Conservation (phyloP, 2,888 invertebrate genomes). For the Glaucopsyche alexis region DNA sequence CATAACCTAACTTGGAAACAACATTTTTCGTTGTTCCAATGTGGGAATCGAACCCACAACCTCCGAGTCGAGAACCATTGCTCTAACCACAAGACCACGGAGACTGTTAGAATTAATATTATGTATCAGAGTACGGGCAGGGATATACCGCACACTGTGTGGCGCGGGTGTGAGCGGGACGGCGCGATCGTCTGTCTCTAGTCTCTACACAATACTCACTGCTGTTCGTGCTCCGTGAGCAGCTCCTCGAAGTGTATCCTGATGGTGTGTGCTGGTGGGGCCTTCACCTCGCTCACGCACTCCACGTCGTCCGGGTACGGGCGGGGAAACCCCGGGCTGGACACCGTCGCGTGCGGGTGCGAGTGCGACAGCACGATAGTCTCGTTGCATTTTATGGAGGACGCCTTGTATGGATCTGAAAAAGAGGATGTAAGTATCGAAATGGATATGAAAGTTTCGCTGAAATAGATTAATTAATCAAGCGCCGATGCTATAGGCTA, state of each 20-base stretch:
- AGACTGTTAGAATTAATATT: too few species aligned
- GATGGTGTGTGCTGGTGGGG: slow-evolving; percentile 85
- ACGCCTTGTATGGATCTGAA: slow-evolving; percentile 69
- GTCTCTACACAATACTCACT: slow-evolving; percentile 74
- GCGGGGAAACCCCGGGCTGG: slow-evolving; percentile 90
- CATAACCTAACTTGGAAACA: too few species aligned
- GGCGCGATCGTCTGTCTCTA: neutral
- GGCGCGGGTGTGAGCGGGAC: neutral
- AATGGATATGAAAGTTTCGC: neutral
- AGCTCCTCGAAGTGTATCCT: slow-evolving; percentile 88
- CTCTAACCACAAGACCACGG: too few species aligned
- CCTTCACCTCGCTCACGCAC: slow-evolving; percentile 85
- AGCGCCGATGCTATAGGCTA: too few species aligned
- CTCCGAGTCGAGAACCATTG: too few species aligned
- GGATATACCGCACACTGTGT: too few species aligned
- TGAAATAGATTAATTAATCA: too few species aligned
- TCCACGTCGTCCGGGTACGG: slow-evolving; percentile 88
- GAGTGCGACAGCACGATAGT: slow-evolving; percentile 83
- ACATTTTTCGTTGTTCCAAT: too few species aligned
- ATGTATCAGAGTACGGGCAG: too few species aligned
- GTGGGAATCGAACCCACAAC: too few species aligned
- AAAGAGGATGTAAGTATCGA: slow-evolving; percentile 36
- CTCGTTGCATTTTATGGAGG: slow-evolving; percentile 82
- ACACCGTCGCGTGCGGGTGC: slow-evolving; percentile 83
- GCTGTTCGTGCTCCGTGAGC: slow-evolving; percentile 87